phyloP scores from a whole-genome alignment of 2,113 vertebrate genomes.

The Cacatua alba region DNA sequence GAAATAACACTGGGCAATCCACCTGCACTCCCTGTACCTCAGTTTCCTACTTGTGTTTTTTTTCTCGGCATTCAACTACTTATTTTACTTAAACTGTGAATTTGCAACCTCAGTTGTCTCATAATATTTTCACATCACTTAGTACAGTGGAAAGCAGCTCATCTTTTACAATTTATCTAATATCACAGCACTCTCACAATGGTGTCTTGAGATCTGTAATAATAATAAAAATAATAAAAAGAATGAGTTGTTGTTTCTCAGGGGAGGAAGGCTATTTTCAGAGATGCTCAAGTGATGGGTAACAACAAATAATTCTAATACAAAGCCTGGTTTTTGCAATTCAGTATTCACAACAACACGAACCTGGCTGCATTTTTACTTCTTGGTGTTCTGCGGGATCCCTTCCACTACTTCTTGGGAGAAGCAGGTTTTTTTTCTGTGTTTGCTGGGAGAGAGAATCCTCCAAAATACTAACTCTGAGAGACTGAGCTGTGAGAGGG shows the following conservation, averaged over 20 bases:
- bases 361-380: neutral
- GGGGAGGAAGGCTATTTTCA: neutral
- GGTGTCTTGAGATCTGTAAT: neutral
- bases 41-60: neutral
- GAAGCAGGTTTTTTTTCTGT: neutral
- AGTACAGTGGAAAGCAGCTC: neutral
- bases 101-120: neutral
- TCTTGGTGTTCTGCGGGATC: neutral
- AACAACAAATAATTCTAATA: neutral
- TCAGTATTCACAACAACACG: neutral
- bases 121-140: neutral
- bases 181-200: fast-evolving
- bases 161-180: neutral
- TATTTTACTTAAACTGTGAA: neutral
- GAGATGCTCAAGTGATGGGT: neutral
- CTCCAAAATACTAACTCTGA: neutral
- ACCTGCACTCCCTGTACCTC: neutral
- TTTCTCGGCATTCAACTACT: neutral
- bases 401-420: neutral
- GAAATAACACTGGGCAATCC: neutral
- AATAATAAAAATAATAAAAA: slow-evolving; percentile 15
- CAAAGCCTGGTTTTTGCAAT: neutral
- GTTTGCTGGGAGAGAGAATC: neutral
- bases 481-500: neutral
- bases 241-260: neutral